Evolutionary conservation across 1,140 invertebrate species (phyloP), one percentile per base, ranked within the genome.

Genomic region (Macrosteles quadrilineatus): DNA sequence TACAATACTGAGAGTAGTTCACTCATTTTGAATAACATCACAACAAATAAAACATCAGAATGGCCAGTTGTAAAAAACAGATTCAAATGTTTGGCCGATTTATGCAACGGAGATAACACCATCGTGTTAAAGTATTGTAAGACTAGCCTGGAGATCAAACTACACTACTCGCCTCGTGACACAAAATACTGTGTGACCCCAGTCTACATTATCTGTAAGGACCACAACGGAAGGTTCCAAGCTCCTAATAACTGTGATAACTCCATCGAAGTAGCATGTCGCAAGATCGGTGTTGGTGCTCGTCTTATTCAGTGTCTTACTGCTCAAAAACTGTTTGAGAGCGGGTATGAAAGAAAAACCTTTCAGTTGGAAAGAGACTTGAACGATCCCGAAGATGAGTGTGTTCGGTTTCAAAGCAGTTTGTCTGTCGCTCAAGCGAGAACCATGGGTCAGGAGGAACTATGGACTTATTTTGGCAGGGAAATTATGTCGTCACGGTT

Each of bases 251-350:
- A 83, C 11, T 82, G 89, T 72, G 85, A 91, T 72, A 87, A 87
- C 76, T 87, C 88, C 2, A 82, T 88, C n/a, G 85, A 90, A 76
- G 88, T 87, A 80, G 93, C 93, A 6, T 89, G 88, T 71, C 83
- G 86, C 3, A 85, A 91, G 73, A 94, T 97, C 75, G 85, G 87
- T 67, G 79, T 96, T 19, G 92, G 90, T 36, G 86, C 91, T 12
- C 87, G 91, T 76, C 80, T 97, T 30, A 85, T 97, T 53, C 96
- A 98, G 81, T 88, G 89, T 70, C 83, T 97, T 71, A 92, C 91
- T 71, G 93, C 93, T 0, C 93, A 97, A 79, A 96, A 95, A 77
- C 80, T 98, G n/a, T 84, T 86, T 67, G 92, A 96, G 77, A 87
- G 90, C 66, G 91, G 91, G 21, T 87, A 92, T 57, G 87, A 86